phyloP scores from a whole-genome alignment of 2,888 invertebrate genomes.

The Heterodera filipjevi region DNA sequence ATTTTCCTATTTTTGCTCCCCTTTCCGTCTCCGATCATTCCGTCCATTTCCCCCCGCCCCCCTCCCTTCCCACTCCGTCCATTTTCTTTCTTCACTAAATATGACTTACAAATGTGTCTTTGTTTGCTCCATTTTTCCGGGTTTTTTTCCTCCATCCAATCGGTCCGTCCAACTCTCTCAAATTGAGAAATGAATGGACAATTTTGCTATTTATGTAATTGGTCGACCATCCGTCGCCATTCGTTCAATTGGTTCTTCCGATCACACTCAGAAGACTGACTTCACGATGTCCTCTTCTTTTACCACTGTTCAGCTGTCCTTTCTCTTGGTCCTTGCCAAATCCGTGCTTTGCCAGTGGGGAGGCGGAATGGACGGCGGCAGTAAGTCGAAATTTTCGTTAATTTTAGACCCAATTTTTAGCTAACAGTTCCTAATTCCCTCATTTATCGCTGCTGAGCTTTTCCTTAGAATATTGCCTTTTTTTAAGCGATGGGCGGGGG shows the following conservation, averaged over 20 bases:
- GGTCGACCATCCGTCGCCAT: background rate
- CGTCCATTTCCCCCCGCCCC: background rate
- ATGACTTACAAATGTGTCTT: background rate
- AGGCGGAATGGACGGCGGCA: background rate
- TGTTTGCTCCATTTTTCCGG: slow-evolving; percentile 2
- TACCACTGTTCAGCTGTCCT: background rate
- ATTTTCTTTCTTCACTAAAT: slow-evolving; percentile 6
- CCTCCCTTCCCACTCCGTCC: too few species aligned
- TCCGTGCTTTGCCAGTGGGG: slow-evolving; percentile 2
- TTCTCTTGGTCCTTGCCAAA: background rate
- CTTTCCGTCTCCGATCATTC: background rate
- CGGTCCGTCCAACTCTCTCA: background rate
- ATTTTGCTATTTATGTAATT: slow-evolving; percentile 5
- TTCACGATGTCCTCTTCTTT: background rate
- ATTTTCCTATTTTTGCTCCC: too few species aligned
- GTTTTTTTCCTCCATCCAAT: background rate
- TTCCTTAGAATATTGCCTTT: background rate
- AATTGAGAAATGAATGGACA: background rate
- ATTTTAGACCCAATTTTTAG: background rate
- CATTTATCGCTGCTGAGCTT: background rate
- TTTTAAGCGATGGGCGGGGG: slow-evolving; percentile 14
- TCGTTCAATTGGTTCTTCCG: background rate
- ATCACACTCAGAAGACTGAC: too few species aligned
- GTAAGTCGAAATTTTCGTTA: slow-evolving; percentile 1
- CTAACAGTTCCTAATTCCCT: background rate